phyloP scores from a whole-genome alignment of 2,113 vertebrate genomes.

The Herpetotheres cachinnans region DNA sequence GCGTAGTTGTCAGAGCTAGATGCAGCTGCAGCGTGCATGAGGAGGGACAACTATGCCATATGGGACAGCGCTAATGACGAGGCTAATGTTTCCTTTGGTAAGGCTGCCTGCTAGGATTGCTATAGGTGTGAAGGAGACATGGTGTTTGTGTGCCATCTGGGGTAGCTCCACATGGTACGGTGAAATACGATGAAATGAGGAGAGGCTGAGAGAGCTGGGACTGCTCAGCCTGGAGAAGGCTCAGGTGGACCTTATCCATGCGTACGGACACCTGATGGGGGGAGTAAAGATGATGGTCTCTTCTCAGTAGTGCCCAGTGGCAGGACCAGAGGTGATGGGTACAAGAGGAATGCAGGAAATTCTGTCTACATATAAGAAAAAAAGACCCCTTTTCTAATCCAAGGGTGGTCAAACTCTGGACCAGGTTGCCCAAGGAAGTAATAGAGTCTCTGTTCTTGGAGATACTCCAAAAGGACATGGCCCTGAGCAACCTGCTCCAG shows the following conservation, averaged over 20 bases:
- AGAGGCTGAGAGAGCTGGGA: background rate
- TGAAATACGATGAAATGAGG: background rate
- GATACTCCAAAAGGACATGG: background rate
- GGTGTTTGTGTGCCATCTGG: background rate
- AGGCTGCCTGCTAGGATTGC: background rate
- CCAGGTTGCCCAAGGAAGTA: background rate
- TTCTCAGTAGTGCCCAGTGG: background rate
- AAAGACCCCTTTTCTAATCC: background rate
- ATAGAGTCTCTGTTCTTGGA: background rate
- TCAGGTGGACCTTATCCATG: background rate
- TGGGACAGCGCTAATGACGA: background rate
- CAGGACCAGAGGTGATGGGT: background rate
- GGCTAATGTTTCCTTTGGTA: background rate
- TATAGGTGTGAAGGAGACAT: background rate
- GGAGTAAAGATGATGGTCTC: background rate
- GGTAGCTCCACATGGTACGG: background rate
- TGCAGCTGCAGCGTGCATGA: background rate
- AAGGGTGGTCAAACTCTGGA: background rate
- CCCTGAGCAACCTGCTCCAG: background rate
- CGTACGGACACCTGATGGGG: background rate
- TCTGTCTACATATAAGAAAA: background rate
- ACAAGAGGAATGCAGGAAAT: background rate
- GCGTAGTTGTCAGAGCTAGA: background rate
- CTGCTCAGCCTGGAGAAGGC: background rate
- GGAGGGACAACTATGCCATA: background rate